phyloP scores from a whole-genome alignment of 2,113 vertebrate species.

The Pipa parva region DNA sequence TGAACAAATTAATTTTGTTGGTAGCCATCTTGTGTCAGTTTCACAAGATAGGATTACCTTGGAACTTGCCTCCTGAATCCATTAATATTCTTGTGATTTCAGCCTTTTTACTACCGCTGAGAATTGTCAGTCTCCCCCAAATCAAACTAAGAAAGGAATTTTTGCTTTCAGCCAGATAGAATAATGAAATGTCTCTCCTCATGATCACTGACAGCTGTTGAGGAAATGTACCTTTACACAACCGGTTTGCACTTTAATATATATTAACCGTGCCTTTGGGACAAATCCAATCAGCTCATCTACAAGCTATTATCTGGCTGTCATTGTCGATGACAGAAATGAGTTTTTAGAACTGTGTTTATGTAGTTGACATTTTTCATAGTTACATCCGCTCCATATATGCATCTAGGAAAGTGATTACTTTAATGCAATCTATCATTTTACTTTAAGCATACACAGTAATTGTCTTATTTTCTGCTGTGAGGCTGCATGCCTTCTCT shows the following conservation, averaged over 20 bases:
- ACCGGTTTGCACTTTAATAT: background rate
- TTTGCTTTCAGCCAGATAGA: constrained; percentile 12
- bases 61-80: background rate
- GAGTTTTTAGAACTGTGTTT: constrained; percentile 23
- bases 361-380: constrained; percentile 23
- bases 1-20: background rate
- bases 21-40: background rate
- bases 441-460: constrained; percentile 33
- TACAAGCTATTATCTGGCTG: background rate
- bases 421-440: constrained; percentile 40
- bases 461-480: constrained; percentile 17
- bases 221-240: constrained; percentile 20
- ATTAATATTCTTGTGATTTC: constrained; percentile 13
- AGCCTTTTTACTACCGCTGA: background rate
- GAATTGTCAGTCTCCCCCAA: constrained; percentile 19
- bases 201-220: constrained; percentile 30
- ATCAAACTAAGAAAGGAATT: constrained; percentile 11
- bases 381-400: constrained; percentile 30
- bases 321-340: constrained; percentile 15
- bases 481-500: constrained; percentile 5
- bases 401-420: constrained; percentile 29
- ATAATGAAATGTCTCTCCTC: background rate
- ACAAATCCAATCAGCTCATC: constrained; percentile 12
- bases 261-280: constrained; percentile 37
- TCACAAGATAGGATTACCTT: background rate